A percentile compares a stretch with the other conserved stretches of the same genome.
Conservation (phyloP, 2,797 vertebrate genomes). For the Coreius guichenoti region DNA sequence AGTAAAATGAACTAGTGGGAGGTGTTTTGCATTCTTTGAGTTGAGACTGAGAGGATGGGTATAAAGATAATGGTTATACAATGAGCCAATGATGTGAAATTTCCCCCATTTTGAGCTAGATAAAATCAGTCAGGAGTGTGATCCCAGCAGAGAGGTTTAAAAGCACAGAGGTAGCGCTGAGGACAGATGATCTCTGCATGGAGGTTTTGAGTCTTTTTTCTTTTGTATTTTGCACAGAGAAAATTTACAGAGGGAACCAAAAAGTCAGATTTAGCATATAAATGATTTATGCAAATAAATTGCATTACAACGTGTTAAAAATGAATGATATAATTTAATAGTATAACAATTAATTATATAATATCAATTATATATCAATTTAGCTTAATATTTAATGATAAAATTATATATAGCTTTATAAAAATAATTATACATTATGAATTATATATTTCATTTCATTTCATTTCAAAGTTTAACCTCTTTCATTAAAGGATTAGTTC, state of each 20-base stretch:
- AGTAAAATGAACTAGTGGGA: not conserved
- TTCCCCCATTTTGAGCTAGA: conserved; percentile 4
- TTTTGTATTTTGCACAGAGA: not conserved
- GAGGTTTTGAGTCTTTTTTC: not conserved
- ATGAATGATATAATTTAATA: not conserved
- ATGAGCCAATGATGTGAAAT: not conserved
- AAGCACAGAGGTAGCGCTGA: not conserved
- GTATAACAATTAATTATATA: not conserved
- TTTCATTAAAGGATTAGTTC: too few relatives aligned
- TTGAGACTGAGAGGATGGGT: not conserved
- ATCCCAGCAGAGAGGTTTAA: not conserved
- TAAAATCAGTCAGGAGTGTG: not conserved
- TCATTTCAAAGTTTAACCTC: not conserved
- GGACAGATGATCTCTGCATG: not conserved
- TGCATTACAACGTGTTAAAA: not conserved
- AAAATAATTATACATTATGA: not conserved
- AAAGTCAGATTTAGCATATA: not conserved
- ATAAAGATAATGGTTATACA: not conserved
- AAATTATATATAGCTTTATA: not conserved
- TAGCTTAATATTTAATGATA: not conserved
- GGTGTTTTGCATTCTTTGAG: not conserved
- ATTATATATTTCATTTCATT: conserved; percentile 10
- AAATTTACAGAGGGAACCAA: not conserved
- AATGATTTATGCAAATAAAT: not conserved
- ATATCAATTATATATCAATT: not conserved